Percentiles rank a stretch among this genome's conserved stretches.
Conservation (phyloP, 2,113 vertebrate genomes). For the Apteryx mantelli region DNA sequence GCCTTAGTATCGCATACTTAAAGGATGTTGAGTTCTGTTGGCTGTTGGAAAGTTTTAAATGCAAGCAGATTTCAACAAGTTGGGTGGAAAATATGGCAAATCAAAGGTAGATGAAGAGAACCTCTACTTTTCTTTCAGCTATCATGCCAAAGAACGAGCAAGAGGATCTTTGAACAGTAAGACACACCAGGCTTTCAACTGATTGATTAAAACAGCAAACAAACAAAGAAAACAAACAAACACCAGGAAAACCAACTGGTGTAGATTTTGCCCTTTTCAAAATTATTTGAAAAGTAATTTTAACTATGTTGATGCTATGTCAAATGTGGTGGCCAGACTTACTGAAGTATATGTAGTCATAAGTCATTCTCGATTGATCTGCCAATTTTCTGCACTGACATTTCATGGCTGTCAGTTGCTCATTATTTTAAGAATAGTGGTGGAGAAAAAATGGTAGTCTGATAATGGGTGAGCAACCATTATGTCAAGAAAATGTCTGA, state of each 20-base stretch:
- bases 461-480: neutral
- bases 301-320: neutral
- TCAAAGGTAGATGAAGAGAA: neutral
- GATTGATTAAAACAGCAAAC: neutral
- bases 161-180: neutral
- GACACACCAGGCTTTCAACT: neutral
- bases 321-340: neutral
- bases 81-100: neutral
- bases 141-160: accelerated
- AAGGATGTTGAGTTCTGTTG: accelerated
- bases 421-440: neutral
- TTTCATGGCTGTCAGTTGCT: constrained; percentile 32
- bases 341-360: neutral
- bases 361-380: neutral
- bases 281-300: neutral
- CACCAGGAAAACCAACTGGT: neutral
- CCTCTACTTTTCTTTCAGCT: neutral
- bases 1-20: neutral
- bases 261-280: neutral
- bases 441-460: neutral
- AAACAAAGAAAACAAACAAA: neutral
- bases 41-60: neutral
- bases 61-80: neutral
- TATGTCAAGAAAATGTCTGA: constrained; percentile 34
- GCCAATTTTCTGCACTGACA: neutral